These are phyloP conservation scores for Archips crataeganus DNA, from an alignment of 2,888 invertebrate species.

Conservation along the genomic window DNA sequence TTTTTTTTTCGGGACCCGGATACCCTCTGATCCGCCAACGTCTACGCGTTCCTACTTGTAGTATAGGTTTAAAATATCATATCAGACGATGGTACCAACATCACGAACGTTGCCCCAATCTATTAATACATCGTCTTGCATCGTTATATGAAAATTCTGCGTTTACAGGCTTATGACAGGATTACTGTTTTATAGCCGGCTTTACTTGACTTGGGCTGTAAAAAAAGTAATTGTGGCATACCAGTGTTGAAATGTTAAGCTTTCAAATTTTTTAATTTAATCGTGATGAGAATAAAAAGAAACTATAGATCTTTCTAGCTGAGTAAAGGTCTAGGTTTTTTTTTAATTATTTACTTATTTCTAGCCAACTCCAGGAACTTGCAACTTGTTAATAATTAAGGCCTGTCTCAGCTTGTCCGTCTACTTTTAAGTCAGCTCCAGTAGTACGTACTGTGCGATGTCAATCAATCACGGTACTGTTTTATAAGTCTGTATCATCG, in stretches of 20 bases:
- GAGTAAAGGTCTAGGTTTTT: too few species aligned
- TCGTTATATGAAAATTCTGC: conserved; percentile 49
- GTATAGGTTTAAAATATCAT: conserved; percentile 49
- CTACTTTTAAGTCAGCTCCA: too few species aligned
- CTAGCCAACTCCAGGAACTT: too few species aligned
- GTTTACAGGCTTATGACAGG: conserved; percentile 39
- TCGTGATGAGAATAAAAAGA: not conserved
- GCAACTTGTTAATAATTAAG: too few species aligned
- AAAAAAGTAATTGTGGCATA: not conserved
- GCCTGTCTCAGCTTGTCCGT: too few species aligned
- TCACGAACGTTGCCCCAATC: conserved; percentile 53
- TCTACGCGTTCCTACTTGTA: conserved; percentile 48
- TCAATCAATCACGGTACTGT: too few species aligned
- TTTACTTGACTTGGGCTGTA: conserved; percentile 21
- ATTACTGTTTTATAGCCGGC: conserved; percentile 34
- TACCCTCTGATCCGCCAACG: conserved; percentile 41
- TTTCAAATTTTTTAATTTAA: not conserved
- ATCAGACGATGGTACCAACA: conserved; percentile 42
- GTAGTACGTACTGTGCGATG: too few species aligned
- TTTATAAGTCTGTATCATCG: too few species aligned
- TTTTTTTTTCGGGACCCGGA: conserved; percentile 41
- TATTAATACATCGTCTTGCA: conserved; percentile 62
- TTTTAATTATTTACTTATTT: too few species aligned
- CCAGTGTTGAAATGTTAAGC: not conserved
- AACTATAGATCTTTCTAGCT: not conserved